Conservation (phyloP, 2,888 invertebrate species). For the Eilema depressum region DNA sequence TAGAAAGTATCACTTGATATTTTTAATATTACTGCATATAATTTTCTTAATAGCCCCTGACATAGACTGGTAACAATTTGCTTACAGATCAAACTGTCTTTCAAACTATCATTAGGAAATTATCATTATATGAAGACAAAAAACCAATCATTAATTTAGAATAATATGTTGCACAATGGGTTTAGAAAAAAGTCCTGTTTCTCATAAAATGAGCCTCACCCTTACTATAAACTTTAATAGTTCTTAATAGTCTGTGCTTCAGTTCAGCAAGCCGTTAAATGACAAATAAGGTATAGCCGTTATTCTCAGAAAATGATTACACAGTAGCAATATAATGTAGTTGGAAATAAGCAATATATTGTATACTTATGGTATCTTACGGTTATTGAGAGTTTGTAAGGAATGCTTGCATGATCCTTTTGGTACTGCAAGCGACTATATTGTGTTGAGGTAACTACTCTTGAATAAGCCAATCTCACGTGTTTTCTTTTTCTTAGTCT, state of each 20-base stretch:
- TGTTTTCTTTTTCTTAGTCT: no score
- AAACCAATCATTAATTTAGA: no score
- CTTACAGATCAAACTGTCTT: not conserved
- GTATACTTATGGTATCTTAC: no score
- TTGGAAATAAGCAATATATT: no score
- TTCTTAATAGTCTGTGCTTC: not conserved
- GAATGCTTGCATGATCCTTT: no score
- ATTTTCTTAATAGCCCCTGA: not conserved
- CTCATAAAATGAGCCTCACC: not conserved
- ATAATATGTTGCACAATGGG: not conserved
- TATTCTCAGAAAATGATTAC: not conserved
- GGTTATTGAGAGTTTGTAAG: no score
- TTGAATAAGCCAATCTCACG: no score
- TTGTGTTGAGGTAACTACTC: no score
- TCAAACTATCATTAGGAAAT: no score
- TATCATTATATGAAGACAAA: no score
- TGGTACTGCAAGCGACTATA: no score
- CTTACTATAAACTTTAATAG: conserved; percentile 4
- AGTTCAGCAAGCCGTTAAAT: conserved; percentile 6
- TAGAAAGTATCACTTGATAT: conserved; percentile 69
- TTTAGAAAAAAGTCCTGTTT: not conserved
- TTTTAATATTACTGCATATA: not conserved
- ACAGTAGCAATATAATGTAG: not conserved
- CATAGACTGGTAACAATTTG: not conserved
- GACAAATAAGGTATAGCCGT: no score